Conservation (phyloP, 2,888 invertebrate genomes). For the Cartodere bifasciata region DNA sequence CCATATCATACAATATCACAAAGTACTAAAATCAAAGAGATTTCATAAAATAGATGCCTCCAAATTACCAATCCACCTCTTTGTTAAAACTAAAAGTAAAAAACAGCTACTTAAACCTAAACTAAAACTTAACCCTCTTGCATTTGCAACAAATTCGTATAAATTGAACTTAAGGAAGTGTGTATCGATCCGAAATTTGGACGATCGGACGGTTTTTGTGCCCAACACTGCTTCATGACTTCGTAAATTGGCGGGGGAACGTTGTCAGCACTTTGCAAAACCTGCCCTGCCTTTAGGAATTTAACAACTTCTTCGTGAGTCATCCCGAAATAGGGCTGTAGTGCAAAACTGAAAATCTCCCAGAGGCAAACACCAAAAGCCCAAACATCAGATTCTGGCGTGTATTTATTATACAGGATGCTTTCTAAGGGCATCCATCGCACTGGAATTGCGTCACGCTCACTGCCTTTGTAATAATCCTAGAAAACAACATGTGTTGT, state of each 20-base stretch:
- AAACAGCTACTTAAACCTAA: too few species aligned
- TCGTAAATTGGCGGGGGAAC: constrained; percentile 79
- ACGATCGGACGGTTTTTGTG: constrained; percentile 68
- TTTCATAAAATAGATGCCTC: too few species aligned
- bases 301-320: constrained; percentile 94
- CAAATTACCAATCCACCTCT: too few species aligned
- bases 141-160: constrained; percentile 25
- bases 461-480: constrained; percentile 92
- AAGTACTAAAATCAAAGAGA: too few species aligned
- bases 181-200: constrained; percentile 77
- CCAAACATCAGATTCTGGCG: constrained; percentile 94
- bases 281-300: constrained; percentile 86
- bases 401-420: constrained; percentile 92
- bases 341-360: constrained; percentile 94
- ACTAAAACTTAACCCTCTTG: constrained; percentile 16
- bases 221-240: constrained; percentile 91
- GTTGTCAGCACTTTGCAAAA: constrained; percentile 81
- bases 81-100: too few species aligned
- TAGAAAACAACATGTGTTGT: constrained; percentile 17
- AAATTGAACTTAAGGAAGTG: constrained; percentile 47
- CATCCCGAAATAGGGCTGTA: constrained; percentile 95
- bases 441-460: constrained; percentile 91
- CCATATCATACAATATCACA: too few species aligned
- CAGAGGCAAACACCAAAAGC: constrained; percentile 92
- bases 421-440: constrained; percentile 98